Evolutionary conservation across 2,113 vertebrate species (phyloP).

Genomic region (Seriola aureovittata): DNA sequence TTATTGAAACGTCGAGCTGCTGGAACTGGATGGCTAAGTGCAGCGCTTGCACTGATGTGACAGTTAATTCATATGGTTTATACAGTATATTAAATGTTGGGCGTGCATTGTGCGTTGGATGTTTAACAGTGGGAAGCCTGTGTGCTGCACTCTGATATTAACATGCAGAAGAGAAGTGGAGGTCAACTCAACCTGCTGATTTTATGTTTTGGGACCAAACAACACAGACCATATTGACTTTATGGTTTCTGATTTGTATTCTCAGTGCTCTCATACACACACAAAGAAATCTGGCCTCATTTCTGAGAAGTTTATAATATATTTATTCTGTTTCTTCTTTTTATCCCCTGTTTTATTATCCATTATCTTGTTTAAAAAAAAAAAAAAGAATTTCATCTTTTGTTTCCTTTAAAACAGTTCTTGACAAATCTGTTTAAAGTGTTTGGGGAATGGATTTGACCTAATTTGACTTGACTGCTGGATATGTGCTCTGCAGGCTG

Average conservation of each 20-base stretch:
- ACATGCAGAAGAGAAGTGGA: neutral
- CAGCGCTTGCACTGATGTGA: conserved; percentile 26
- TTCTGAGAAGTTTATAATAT: neutral
- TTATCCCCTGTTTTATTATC: conserved; percentile 25
- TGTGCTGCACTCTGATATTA: neutral
- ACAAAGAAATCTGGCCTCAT: neutral
- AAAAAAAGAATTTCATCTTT: neutral
- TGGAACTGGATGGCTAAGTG: conserved; percentile 20
- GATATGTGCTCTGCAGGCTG: conserved; percentile 21
- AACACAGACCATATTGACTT: neutral
- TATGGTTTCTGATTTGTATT: neutral
- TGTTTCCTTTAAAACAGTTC: conserved; percentile 47
- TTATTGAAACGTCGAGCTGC: conserved; percentile 46
- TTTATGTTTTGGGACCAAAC: neutral
- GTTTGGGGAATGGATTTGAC: conserved; percentile 47
- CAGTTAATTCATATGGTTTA: conserved; percentile 31
- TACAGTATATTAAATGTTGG: conserved; percentile 34
- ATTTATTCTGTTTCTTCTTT: conserved; percentile 22
- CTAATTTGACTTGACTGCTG: conserved; percentile 60
- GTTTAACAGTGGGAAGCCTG: neutral
- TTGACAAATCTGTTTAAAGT: conserved; percentile 52
- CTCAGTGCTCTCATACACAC: neutral
- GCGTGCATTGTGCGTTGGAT: conserved; percentile 5
- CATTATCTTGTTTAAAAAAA: conserved; percentile 2
- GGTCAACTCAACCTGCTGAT: conserved; percentile 1